Evolutionary conservation across 2,797 vertebrate species (phyloP), one percentile per base, ranked within the genome.

Genomic region (Acestrorhynchus altus): DNA sequence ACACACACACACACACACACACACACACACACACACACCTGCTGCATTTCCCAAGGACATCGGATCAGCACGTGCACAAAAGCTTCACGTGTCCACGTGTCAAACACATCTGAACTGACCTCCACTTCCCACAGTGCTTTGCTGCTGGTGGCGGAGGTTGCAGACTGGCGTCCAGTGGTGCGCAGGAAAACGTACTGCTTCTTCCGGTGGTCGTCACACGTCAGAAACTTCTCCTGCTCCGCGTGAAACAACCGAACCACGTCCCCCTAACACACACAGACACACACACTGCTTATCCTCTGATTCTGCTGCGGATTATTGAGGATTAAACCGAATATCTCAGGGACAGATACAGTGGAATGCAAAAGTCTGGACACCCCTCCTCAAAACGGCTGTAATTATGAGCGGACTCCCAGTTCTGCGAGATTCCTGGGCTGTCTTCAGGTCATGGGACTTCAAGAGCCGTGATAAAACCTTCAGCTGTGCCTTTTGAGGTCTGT

Each of bases 91-190:
- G 12, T 39, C 11, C 72, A 75, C 20, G 18, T 28, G 16, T 24
- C 16, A 65, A 44, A 67, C 22, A 26, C 46, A 35, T 47, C 57
- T 49, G 46, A 57, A 75, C 80, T 91, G 56, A 99, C 98, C 95
- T 99, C 97, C 11, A 98, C 96, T 82, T 99, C 98, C 98, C 98
- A 99, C 35, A 99, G 90, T 73, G 98, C 97, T 89, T 99, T 99
- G 84, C 97, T 99, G 87, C 98, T 99, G 61, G 98, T 99, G 71
- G 98, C 98, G 0, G 98, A 99, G 0, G 98, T 99, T 83, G 98
- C 97, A 0, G 97, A 98, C 90, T 99, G 97, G 0, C 96, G 92
- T 73, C 98, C 97, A 0, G 98, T 99, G 0, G 98, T 99, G 69
- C 98, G 94, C 47, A 99, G 93, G 77, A 99, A 99, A 13, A 99